Evolutionary conservation across 2,797 vertebrate species (phyloP).

Genomic region (Galaxias olidus): DNA sequence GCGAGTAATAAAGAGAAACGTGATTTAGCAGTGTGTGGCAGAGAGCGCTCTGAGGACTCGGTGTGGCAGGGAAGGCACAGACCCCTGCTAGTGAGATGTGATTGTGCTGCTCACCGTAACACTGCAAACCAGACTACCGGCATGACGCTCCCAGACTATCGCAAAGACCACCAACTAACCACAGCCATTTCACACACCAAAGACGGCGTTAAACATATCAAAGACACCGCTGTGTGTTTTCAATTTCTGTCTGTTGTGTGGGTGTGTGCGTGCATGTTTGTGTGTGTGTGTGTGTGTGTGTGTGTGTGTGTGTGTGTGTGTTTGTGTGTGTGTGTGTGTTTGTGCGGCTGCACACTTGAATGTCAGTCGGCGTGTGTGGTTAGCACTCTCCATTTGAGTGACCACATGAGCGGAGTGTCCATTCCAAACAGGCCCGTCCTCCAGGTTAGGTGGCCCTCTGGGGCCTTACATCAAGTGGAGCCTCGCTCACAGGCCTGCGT

Average conservation of each 20-base stretch:
- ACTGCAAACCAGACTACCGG: constrained; percentile 27
- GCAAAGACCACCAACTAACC: constrained; percentile 22
- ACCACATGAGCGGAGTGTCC: constrained; percentile 54
- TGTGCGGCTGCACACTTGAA: constrained; percentile 16
- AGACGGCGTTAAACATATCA: constrained; percentile 16
- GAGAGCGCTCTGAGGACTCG: constrained; percentile 42
- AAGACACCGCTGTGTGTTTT: constrained; percentile 31
- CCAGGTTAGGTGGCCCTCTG: too few relatives aligned
- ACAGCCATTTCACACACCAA: constrained; percentile 42
- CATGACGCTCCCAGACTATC: constrained; percentile 28
- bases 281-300: constrained; percentile 4
- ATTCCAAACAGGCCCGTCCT: too few relatives aligned
- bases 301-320: constrained; percentile 22
- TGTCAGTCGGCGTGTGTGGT: constrained; percentile 43
- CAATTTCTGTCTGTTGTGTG: constrained; percentile 39
- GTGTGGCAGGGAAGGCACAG: constrained; percentile 22
- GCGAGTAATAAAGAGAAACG: constrained; percentile 16
- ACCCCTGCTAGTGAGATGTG: constrained; percentile 38
- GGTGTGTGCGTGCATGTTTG: constrained; percentile 15
- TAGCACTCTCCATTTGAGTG: constrained; percentile 63
- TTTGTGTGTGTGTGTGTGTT: constrained; percentile 44
- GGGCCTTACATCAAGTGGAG: too few relatives aligned
- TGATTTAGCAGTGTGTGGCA: constrained; percentile 48
- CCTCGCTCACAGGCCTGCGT: too few relatives aligned
- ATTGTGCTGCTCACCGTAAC: constrained; percentile 29